Conservation (phyloP, 2,888 invertebrate species). For the Drosophila rellima region DNA sequence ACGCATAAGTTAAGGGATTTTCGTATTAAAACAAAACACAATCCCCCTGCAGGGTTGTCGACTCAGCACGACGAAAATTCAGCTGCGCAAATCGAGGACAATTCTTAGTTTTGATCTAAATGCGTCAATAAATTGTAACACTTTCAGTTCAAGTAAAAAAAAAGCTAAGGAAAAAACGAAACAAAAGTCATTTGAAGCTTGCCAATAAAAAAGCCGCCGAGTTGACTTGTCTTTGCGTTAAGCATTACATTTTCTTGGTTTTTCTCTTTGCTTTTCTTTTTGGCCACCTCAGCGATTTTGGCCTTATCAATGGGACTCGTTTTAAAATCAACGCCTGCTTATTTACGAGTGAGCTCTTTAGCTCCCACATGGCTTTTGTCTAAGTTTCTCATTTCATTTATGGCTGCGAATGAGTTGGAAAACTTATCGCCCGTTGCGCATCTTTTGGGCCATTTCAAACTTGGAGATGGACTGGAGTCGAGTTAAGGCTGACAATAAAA, state of each 20-base stretch:
- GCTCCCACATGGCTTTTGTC: constrained; percentile 17
- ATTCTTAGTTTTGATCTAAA: constrained; percentile 81
- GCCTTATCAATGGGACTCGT: constrained; percentile 71
- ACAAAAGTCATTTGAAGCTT: constrained; percentile 68
- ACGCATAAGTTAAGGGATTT: constrained; percentile 66
- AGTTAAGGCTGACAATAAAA: constrained; percentile 36
- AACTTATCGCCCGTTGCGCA: constrained; percentile 67
- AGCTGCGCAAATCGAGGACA: constrained; percentile 55
- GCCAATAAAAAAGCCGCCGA: constrained; percentile 52
- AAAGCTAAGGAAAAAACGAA: constrained; percentile 39
- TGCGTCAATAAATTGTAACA: constrained; percentile 80
- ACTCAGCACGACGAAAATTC: constrained; percentile 58
- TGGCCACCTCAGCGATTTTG: constrained; percentile 73
- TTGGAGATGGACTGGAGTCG: constrained; percentile 26
- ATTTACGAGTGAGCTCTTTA: constrained; percentile 59
- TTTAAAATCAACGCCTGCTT: constrained; percentile 77
- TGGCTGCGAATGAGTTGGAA: constrained; percentile 64
- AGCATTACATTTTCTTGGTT: constrained; percentile 3
- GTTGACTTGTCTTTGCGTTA: constrained; percentile 32
- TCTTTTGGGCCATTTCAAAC: constrained; percentile 50
- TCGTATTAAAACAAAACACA: constrained; percentile 64
- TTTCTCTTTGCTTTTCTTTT: constrained; percentile 33
- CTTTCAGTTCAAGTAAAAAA: constrained; percentile 55
- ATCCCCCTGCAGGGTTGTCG: constrained; percentile 49
- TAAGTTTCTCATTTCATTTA: constrained; percentile 75